phyloP scores from a whole-genome alignment of 2,113 vertebrate genomes.

The Ptychochromis oligacanthus region DNA sequence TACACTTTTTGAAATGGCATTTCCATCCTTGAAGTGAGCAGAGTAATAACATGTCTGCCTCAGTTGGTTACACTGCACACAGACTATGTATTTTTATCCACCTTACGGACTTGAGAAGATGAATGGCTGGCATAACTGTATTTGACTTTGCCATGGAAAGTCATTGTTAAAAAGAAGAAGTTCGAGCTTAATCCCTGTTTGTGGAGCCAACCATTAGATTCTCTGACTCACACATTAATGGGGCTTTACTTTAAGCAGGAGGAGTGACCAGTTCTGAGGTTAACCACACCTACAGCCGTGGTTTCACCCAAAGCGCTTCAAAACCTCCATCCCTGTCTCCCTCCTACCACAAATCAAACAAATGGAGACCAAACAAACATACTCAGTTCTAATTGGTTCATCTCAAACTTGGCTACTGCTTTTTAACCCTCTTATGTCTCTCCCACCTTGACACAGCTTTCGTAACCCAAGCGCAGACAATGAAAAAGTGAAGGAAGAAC shows the following conservation, averaged over 20 bases:
- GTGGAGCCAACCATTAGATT: conserved; percentile 31
- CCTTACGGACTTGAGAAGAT: conserved; percentile 13
- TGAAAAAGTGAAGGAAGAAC: conserved; percentile 23
- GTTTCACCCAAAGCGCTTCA: conserved; percentile 55
- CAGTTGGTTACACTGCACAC: conserved; percentile 23
- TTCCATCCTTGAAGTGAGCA: conserved; percentile 60
- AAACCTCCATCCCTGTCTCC: conserved; percentile 47
- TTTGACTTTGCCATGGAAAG: conserved; percentile 41
- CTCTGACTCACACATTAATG: conserved; percentile 44
- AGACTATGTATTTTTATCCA: conserved; percentile 48
- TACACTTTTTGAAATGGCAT: conserved; percentile 64
- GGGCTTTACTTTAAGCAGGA: conserved; percentile 51
- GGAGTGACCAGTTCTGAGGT: conserved; percentile 71
- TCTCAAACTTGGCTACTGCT: conserved; percentile 42
- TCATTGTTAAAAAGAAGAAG: conserved; percentile 35
- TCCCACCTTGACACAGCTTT: conserved; percentile 35
- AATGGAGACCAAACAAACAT: conserved; percentile 60
- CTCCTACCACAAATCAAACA: conserved; percentile 60
- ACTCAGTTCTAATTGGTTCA: conserved; percentile 46
- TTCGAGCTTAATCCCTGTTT: conserved; percentile 30
- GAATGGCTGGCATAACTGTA: conserved; percentile 41
- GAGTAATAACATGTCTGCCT: conserved; percentile 49
- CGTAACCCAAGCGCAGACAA: conserved; percentile 16
- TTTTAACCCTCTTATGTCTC: conserved; percentile 17
- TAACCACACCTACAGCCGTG: conserved; percentile 73